phyloP scores from a whole-genome alignment of 2,888 invertebrate species.

The Pseudoips prasinana region DNA sequence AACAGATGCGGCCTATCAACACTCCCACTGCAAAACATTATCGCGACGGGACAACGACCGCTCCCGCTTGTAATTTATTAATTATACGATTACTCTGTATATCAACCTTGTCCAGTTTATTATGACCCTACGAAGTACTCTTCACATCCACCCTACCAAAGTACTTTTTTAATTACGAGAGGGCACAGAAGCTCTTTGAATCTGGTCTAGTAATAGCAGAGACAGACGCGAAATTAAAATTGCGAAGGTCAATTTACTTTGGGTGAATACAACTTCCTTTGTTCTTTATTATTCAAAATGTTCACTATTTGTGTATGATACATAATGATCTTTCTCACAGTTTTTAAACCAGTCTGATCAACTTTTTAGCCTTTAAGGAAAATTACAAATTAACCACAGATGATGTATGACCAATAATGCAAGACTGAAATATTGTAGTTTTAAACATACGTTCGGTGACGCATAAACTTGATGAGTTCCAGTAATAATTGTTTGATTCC shows the following conservation, averaged over 20 bases:
- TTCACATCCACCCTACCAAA: conserved; percentile 24
- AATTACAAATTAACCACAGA: conserved; percentile 31
- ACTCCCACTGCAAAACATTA: conserved; percentile 70
- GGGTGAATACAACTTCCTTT: conserved; percentile 37
- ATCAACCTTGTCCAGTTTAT: conserved; percentile 53
- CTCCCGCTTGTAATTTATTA: conserved; percentile 74
- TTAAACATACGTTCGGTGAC: conserved; percentile 28
- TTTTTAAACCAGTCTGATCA: neutral
- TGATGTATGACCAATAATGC: conserved; percentile 15
- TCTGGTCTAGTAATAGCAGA: conserved; percentile 47
- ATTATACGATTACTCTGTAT: conserved; percentile 66
- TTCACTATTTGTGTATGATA: no score
- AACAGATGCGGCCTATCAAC: conserved; percentile 73
- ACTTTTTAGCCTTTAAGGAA: conserved; percentile 35
- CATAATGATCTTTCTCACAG: no score
- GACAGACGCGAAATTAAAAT: conserved; percentile 62
- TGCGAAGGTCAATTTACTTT: conserved; percentile 62
- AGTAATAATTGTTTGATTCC: conserved; percentile 29
- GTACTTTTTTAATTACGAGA: conserved; percentile 25
- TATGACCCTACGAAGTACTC: conserved; percentile 44
- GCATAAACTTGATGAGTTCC: conserved; percentile 37
- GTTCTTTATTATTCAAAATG: conserved; percentile 21
- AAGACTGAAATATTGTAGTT: conserved; percentile 33
- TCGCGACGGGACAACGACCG: conserved; percentile 72
- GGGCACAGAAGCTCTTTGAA: conserved; percentile 39